A percentile compares a stretch with the other conserved stretches of the same genome.
These are phyloP conservation scores for Prietella phreatophila DNA, from an alignment of 2,113 vertebrate genomes.

Conservation along the genomic window DNA sequence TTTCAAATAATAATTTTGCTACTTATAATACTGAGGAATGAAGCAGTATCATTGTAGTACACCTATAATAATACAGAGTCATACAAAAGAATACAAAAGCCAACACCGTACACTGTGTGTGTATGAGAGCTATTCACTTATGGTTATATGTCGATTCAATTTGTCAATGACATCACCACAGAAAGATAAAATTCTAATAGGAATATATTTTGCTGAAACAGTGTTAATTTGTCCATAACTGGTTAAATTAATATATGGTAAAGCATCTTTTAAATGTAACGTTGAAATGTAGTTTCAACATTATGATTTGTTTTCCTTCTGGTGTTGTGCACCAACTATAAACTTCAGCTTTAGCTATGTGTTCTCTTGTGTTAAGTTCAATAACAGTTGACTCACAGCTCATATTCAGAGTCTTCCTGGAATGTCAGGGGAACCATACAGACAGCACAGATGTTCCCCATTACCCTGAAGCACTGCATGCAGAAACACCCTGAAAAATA, in stretches of 20 bases:
- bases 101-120: background rate
- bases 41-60: background rate
- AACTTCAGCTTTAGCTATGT: background rate
- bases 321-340: background rate
- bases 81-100: background rate
- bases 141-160: background rate
- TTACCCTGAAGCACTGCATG: constrained; percentile 66
- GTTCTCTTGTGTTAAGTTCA: background rate
- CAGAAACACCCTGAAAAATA: constrained; percentile 73
- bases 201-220: background rate
- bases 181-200: background rate
- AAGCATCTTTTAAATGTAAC: background rate
- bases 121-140: background rate
- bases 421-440: constrained; percentile 70
- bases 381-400: constrained; percentile 74
- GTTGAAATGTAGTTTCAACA: background rate
- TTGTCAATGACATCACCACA: background rate
- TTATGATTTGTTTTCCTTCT: background rate
- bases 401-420: constrained; percentile 66
- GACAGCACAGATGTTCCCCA: constrained; percentile 70
- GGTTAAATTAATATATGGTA: background rate
- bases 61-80: background rate
- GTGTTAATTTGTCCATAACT: background rate
- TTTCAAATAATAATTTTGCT: background rate
- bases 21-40: background rate